These are phyloP conservation scores for Stylophora pistillata DNA, from an alignment of 64 coral and sea anemone genomes.

Conservation along the genomic window DNA sequence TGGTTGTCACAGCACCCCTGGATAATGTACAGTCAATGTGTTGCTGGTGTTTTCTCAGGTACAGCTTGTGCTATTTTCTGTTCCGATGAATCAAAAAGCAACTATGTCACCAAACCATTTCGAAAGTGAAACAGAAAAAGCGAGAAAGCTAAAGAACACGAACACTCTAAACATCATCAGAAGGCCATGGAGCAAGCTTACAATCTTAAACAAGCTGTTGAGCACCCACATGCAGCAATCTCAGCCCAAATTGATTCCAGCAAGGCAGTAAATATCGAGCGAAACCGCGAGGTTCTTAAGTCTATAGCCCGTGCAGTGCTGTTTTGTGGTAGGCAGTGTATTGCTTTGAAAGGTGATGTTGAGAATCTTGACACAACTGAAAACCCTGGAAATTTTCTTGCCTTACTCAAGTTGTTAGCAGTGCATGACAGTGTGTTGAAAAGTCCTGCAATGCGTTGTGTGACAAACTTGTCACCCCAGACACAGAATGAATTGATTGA, in stretches of 20 bases:
- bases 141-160: too few relatives aligned
- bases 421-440: slow-evolving; percentile 20
- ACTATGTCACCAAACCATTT: too few relatives aligned
- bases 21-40: slow-evolving; percentile 57
- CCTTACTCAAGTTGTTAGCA: slow-evolving; percentile 33
- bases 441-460: slow-evolving; percentile 32
- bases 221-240: slow-evolving; percentile 41
- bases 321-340: slow-evolving; percentile 46
- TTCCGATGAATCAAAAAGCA: slow-evolving; percentile 38
- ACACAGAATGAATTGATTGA: slow-evolving; percentile 42
- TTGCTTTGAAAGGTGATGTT: slow-evolving; percentile 33
- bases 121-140: too few relatives aligned
- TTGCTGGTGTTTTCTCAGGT: too few relatives aligned
- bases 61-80: slow-evolving; percentile 48
- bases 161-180: too few relatives aligned
- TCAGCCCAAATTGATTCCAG: slow-evolving; percentile 41
- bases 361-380: slow-evolving; percentile 41
- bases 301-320: slow-evolving; percentile 54
- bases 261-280: slow-evolving; percentile 43
- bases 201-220: slow-evolving; percentile 44
- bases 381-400: slow-evolving; percentile 51
- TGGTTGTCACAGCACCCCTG: slow-evolving; percentile 65
- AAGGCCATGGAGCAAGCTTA: too few relatives aligned
- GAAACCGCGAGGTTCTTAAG: slow-evolving; percentile 51
- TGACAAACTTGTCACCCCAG: slow-evolving; percentile 33